Percentiles rank a stretch among this genome's conserved stretches.
phyloP scores from a whole-genome alignment of 2,888 invertebrate genomes.

The Trichogramma evanescens region DNA sequence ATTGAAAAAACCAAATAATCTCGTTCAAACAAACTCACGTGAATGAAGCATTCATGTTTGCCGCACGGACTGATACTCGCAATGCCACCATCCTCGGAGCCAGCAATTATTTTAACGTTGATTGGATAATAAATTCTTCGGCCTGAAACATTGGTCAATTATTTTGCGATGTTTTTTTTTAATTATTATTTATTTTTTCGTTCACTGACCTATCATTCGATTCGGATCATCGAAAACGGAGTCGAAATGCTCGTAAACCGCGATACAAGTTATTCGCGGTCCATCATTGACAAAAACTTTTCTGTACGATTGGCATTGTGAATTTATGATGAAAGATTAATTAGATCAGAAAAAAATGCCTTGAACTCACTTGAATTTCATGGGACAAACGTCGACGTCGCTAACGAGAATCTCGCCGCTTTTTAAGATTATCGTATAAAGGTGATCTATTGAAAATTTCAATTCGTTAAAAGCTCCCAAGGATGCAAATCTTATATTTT shows the following conservation, averaged over 20 bases:
- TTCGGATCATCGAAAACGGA: slow-evolving; percentile 15
- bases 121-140: slow-evolving; percentile 23
- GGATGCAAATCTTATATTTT: not conserved
- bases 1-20: no score
- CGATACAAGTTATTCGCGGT: slow-evolving; percentile 26
- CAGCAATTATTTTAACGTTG: slow-evolving; percentile 25
- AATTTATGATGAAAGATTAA: not conserved
- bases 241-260: slow-evolving; percentile 27
- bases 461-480: not conserved
- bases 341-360: not conserved
- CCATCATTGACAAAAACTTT: slow-evolving; percentile 27
- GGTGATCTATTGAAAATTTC: slow-evolving; percentile 20
- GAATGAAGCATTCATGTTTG: slow-evolving; percentile 10
- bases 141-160: slow-evolving; percentile 9
- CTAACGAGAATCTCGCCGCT: slow-evolving; percentile 29
- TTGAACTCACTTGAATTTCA: slow-evolving; percentile 26
- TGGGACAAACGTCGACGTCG: slow-evolving; percentile 23
- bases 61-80: slow-evolving; percentile 26
- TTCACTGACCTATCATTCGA: not conserved
- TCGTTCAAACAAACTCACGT: no score
- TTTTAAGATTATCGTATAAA: slow-evolving; percentile 26
- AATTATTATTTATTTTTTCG: not conserved
- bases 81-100: slow-evolving; percentile 28
- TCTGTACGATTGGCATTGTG: slow-evolving; percentile 1
- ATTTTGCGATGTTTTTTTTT: not conserved